phyloP scores from a whole-genome alignment of 2,113 vertebrate species.

The Salvelinus fontinalis region DNA sequence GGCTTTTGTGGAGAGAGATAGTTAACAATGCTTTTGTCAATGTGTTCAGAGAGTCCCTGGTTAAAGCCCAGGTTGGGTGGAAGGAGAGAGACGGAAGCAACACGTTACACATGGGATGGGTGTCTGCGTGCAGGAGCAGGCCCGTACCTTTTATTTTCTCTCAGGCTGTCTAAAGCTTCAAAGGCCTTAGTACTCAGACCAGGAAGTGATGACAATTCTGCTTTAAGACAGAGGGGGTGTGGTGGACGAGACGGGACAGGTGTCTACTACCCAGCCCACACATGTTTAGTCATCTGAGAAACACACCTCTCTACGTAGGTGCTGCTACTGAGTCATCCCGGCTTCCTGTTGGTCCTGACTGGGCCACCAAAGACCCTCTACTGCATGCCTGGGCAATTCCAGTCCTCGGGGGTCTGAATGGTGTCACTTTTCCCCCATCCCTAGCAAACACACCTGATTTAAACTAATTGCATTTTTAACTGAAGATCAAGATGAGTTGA shows the following conservation, averaged over 20 bases:
- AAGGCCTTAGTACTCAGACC: neutral
- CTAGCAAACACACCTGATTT: too few species aligned
- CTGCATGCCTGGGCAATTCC: slow-evolving; percentile 8
- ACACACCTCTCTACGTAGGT: neutral
- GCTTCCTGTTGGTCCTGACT: neutral
- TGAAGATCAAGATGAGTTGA: too few species aligned
- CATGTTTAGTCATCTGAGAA: slow-evolving; percentile 3
- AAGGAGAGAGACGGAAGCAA: too few species aligned
- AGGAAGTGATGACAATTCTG: neutral
- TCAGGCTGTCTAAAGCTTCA: neutral
- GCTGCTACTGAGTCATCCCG: slow-evolving; percentile 36
- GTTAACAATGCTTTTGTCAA: too few species aligned
- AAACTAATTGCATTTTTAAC: too few species aligned
- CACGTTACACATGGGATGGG: neutral
- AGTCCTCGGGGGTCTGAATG: too few species aligned
- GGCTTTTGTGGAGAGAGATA: too few species aligned
- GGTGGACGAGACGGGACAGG: slow-evolving; percentile 51
- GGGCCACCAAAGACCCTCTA: neutral
- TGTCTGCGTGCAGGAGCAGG: neutral
- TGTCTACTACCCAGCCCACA: slow-evolving; percentile 50
- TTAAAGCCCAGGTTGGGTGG: too few species aligned
- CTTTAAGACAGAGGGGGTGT: slow-evolving; percentile 24
- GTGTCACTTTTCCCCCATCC: too few species aligned
- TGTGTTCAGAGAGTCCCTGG: too few species aligned
- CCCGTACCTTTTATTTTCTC: neutral